These are phyloP conservation scores for Nyctalus aviator DNA, from an alignment of 2,797 vertebrate species.

Conservation along the genomic window DNA sequence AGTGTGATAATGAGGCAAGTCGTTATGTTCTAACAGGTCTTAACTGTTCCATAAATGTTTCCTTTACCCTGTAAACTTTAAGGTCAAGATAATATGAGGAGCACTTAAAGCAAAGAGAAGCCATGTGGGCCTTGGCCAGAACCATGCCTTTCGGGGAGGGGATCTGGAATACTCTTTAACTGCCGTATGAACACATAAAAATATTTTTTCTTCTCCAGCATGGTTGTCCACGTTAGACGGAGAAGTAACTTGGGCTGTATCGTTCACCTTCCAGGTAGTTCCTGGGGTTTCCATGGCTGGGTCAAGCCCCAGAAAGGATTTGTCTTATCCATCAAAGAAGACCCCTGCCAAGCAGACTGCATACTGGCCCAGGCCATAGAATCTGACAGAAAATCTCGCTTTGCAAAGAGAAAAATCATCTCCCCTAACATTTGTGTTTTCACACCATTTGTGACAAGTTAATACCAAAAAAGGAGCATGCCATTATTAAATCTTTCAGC, in stretches of 20 bases:
- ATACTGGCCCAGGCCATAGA: not conserved
- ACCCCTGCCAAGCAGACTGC: not conserved
- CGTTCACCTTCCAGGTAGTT: not conserved
- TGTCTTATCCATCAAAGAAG: not conserved
- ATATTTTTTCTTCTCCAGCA: not conserved
- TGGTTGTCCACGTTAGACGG: not conserved
- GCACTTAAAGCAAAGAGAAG: slow-evolving; percentile 59
- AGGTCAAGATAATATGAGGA: slow-evolving; percentile 78
- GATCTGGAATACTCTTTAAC: slow-evolving; percentile 24
- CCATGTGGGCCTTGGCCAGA: slow-evolving; percentile 49
- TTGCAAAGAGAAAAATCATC: not conserved
- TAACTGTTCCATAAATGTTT: slow-evolving; percentile 83
- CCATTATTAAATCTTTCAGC: not conserved
- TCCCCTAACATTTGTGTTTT: not conserved
- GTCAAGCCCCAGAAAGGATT: too few species aligned
- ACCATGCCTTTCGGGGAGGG: not conserved
- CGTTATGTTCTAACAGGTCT: slow-evolving; percentile 79
- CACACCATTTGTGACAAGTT: not conserved
- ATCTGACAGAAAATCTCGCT: not conserved
- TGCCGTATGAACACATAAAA: not conserved
- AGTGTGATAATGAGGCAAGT: slow-evolving; percentile 81
- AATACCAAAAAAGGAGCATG: not conserved
- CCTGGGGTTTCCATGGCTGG: not conserved
- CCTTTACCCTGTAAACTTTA: slow-evolving; percentile 79
- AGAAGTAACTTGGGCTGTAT: not conserved